Percentiles rank a stretch among this genome's conserved stretches.
phyloP scores from a whole-genome alignment of 2,888 invertebrate species.

The Cephalotes varians region DNA sequence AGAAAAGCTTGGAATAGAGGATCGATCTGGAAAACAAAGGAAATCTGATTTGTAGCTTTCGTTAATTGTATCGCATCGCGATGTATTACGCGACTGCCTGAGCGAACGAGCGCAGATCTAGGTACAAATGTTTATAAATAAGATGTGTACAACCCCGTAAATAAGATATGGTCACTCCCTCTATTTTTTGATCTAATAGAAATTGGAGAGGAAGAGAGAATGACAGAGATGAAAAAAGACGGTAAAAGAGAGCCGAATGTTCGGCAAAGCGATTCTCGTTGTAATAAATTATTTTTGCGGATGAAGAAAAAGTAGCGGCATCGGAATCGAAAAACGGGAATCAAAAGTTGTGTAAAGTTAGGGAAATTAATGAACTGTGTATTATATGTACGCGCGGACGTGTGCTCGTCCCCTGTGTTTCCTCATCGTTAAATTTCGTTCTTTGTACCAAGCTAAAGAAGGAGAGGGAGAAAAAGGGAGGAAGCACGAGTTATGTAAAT shows the following conservation, averaged over 20 bases:
- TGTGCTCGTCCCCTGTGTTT: not conserved
- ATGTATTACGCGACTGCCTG: slow-evolving; percentile 2
- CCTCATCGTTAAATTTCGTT: not conserved
- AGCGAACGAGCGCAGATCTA: slow-evolving; percentile 25
- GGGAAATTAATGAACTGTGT: not conserved
- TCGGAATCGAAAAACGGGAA: not conserved
- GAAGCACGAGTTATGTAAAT: slow-evolving; percentile 46
- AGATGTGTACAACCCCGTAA: not conserved
- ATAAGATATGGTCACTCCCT: slow-evolving; percentile 2
- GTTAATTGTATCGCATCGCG: not conserved
- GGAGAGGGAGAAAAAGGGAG: slow-evolving; percentile 19
- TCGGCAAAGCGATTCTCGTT: slow-evolving; percentile 1
- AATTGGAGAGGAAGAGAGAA: slow-evolving; percentile 3
- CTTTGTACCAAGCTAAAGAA: not conserved
- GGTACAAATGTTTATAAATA: slow-evolving; percentile 43
- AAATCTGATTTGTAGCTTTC: not conserved
- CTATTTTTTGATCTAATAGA: slow-evolving; percentile 34
- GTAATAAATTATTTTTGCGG: slow-evolving; percentile 31
- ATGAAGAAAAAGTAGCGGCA: not conserved
- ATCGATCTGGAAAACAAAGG: not conserved
- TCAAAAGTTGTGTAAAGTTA: slow-evolving; percentile 12
- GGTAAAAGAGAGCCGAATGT: not conserved
- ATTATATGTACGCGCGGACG: not conserved
- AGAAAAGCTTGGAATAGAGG: not conserved
- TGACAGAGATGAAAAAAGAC: not conserved